phyloP scores from a whole-genome alignment of 2,888 invertebrate genomes.

The Caradrina clavipalpis region DNA sequence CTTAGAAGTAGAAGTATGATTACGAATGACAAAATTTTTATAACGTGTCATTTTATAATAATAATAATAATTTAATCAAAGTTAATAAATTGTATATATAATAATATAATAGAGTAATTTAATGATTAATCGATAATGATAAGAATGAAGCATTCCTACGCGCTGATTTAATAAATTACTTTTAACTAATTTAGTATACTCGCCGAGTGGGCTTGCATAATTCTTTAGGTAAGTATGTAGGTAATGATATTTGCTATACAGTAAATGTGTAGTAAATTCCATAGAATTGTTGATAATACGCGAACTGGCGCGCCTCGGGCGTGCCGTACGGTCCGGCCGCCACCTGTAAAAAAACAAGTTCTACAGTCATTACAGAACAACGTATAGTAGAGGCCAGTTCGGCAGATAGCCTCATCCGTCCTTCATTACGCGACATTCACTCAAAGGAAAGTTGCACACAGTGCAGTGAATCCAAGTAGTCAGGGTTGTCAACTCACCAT shows the following conservation, averaged over 20 bases:
- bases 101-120: constrained; percentile 91
- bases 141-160: constrained; percentile 91
- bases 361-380: neutral
- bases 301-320: constrained; percentile 81
- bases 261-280: constrained; percentile 87
- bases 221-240: constrained; percentile 84
- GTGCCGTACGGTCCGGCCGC: constrained; percentile 71
- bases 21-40: constrained; percentile 91
- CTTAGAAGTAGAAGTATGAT: constrained; percentile 91
- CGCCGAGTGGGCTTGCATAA: constrained; percentile 87
- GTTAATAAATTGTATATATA: constrained; percentile 91
- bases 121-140: constrained; percentile 91
- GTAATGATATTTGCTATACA: constrained; percentile 89
- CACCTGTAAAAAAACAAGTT: constrained; percentile 71
- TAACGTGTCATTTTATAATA: constrained; percentile 90
- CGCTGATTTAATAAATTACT: constrained; percentile 92
- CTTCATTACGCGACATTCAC: too few species aligned
- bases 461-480: neutral
- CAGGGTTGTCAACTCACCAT: constrained; percentile 69
- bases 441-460: too few species aligned
- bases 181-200: constrained; percentile 93
- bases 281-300: constrained; percentile 87
- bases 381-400: too few species aligned
- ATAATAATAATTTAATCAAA: constrained; percentile 91
- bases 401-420: too few species aligned